Conservation (phyloP, 30 jellyfish, hydroid and myxozoan species). For the Turritopsis dohrnii region DNA sequence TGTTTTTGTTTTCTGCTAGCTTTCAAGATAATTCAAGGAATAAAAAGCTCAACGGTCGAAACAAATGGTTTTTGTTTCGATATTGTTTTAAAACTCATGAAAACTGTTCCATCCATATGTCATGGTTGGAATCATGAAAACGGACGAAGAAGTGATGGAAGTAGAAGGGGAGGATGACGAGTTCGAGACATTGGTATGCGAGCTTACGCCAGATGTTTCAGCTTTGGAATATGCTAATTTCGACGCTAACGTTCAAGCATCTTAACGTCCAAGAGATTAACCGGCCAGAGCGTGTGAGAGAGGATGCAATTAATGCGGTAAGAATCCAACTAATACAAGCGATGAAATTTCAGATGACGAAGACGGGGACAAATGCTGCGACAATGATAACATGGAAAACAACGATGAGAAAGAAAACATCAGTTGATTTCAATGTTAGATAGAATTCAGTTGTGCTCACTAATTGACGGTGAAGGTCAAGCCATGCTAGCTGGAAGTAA, state of each 20-base stretch:
- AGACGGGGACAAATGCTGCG: background rate
- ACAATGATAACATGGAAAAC: background rate
- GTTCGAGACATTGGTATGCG: background rate
- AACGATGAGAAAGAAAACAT: background rate
- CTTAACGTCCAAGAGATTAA: background rate
- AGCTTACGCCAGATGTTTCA: conserved; percentile 13
- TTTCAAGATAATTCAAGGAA: no score
- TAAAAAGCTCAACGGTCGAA: no score
- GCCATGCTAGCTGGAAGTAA: background rate
- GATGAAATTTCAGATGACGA: background rate
- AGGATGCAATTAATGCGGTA: background rate
- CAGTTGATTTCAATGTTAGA: background rate
- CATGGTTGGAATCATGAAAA: background rate
- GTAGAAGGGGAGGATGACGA: background rate
- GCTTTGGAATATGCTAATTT: background rate
- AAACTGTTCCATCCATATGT: no score
- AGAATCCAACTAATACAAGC: background rate
- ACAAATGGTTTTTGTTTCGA: no score
- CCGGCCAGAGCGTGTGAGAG: background rate
- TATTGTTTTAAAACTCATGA: no score
- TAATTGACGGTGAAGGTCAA: background rate
- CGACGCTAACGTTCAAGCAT: conserved; percentile 10
- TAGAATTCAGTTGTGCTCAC: background rate
- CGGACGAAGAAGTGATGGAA: background rate
- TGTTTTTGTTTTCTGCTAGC: no score